Base-by-base conservation (phyloP, 1,140 invertebrate species). In the Meloidogyne exigua region DNA sequence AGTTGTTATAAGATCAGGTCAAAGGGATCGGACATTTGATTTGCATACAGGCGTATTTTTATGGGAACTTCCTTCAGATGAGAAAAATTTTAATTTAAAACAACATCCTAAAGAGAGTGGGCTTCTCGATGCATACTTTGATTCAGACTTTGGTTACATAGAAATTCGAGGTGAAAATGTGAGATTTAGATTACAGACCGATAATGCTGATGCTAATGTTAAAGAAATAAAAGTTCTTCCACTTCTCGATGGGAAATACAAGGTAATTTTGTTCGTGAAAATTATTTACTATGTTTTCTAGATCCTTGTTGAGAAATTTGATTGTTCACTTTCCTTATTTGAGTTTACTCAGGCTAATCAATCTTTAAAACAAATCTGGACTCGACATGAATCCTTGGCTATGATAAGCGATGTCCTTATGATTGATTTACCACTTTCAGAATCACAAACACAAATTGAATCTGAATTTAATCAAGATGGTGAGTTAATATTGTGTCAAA, bases 381-480 rank as follows among this genome's bases (percentile, higher is more conserved):
- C 32, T 42, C 79, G 82, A 42, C 80, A 77, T 57, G 85, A 87
- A 78, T 82, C 64, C 1, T 75, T 87, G 9, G 79, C 87, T n/a
- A 69, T 75, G 11, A 81, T 88, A 39, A 75, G 79, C 12, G 65
- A 57, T 39, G 87, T 87, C 21, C 86, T 88, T 75, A 85, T 87
- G 85, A 70, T 87, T n/a, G 85, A 87, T 75, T 65, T 87, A 7
- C 85, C 85, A 3, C 69, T 87, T 9, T 87, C 85, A 2, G 85
- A 87, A 69, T 74, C 80, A 18, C 85, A 87, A 68, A 84, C 85
- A 23, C 72, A 73, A 18, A 87, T 87, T 57, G 85, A 87, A 67
- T 83, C 80, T 25, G 85, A 87, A 75, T 87, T 87, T 62, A 72
- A 73, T 28, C 62, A n/a, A 28, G 75, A 87, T 77, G 78, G 84